Evolutionary conservation across 2,888 invertebrate genomes (phyloP), one percentile per base, ranked within the genome.

Genomic region (Tachina fera): DNA sequence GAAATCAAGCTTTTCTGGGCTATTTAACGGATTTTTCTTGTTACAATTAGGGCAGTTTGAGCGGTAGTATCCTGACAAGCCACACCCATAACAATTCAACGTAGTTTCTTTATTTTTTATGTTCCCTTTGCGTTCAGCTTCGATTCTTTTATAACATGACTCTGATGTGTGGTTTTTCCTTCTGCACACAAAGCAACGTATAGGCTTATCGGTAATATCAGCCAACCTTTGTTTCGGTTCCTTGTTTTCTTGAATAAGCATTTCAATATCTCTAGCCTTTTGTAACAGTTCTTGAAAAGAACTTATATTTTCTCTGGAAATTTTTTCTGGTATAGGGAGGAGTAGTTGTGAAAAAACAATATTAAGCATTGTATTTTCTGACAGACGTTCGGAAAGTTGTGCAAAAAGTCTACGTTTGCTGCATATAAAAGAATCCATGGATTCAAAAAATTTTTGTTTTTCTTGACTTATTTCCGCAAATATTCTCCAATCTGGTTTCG

Each of bases 401-500:
- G 80, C 70, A 70, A 84, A 75, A 5, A 84, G 53, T 3, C 56
- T 13, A 47, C 65, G 47, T 58, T 79, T 84, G 13, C 71, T 60
- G 19, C 80, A 84, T 49, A 49, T n/a, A 49, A 49, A 49, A 49
- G 3, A n/a, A n/a, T 49, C 49, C 5, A 14, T 49, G 14, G 49
- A 49, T 10, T 49, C 49, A 22, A 22, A 49, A 49, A n/a, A 22
- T n/a, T n/a, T 49, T 5, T 47, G 71, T 43, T 58, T 77, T 1
- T 71, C 76, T 13, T 77, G 58, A 49, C 14, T 53, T 6, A 77
- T 71, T 75, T 74, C 70, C 3, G 11, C 9, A 75, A 45, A 74
- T 47, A 84, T 84, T 4, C 79, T 16, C 79, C 70, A 84, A 53
- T 84, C 84, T n/a, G 84, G 84, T 22, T 22, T 22, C 22, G 22